phyloP scores from a whole-genome alignment of 1,140 invertebrate species.

The Bacillus rossius region DNA sequence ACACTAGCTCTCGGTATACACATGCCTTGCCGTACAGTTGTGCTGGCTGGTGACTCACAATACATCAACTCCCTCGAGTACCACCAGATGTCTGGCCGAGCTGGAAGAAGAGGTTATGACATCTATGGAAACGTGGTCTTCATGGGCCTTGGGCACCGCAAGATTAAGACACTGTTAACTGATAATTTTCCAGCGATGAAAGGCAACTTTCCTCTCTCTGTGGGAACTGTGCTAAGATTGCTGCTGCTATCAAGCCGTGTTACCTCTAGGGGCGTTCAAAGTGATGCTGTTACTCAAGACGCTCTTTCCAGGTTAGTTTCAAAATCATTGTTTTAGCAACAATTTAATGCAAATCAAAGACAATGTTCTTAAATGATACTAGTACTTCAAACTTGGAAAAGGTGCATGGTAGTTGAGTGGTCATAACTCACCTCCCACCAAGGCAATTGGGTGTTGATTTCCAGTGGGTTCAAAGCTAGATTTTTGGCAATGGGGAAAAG shows the following conservation, averaged over 20 bases:
- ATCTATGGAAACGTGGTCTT: conserved; percentile 13
- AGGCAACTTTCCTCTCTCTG: conserved; percentile 4
- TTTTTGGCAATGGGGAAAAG: too few relatives aligned
- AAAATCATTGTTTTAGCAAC: not conserved
- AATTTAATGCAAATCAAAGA: not conserved
- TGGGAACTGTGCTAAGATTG: conserved; percentile 1
- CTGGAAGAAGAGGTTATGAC: conserved; percentile 14
- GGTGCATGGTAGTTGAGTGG: not conserved
- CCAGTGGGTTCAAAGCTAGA: too few relatives aligned
- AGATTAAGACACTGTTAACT: conserved; percentile 10
- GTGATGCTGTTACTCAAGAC: not conserved
- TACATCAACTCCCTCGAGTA: conserved; percentile 22
- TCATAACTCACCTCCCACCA: not conserved
- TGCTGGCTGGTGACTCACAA: conserved; percentile 19
- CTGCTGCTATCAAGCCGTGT: not conserved
- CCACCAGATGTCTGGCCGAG: conserved; percentile 24
- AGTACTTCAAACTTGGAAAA: not conserved
- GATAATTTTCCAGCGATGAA: not conserved
- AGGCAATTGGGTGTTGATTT: not conserved
- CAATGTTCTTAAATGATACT: not conserved
- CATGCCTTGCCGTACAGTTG: conserved; percentile 26
- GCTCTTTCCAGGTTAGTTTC: conserved; percentile 2
- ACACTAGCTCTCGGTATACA: conserved; percentile 25
- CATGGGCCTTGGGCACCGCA: conserved; percentile 1
- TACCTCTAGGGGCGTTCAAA: not conserved